Conservation (phyloP, 2,797 vertebrate genomes). For the Steatocranus sp. region DNA sequence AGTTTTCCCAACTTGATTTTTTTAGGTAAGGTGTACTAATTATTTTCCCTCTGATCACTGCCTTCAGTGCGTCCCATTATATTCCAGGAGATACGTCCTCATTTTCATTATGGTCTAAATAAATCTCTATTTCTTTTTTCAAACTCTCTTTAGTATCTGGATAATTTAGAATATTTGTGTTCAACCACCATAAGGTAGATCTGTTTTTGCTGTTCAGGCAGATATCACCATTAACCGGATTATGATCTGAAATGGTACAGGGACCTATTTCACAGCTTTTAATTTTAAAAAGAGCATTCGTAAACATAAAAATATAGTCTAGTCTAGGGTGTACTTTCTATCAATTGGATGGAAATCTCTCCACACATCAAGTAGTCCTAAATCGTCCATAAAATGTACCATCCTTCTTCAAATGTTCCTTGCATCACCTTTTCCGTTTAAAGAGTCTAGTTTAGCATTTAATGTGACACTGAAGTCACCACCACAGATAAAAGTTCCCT, state of each 20-base stretch:
- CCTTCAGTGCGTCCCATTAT: neutral
- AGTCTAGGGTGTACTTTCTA: too few species aligned
- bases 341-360: too few species aligned
- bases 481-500: neutral
- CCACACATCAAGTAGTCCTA: too few species aligned
- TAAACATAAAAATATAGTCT: neutral
- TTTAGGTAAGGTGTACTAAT: neutral
- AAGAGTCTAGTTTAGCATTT: too few species aligned
- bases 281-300: neutral
- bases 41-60: neutral
- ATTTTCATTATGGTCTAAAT: neutral
- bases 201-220: neutral
- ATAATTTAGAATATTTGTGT: neutral
- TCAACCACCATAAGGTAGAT: neutral
- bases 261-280: neutral
- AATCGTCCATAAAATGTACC: too few species aligned
- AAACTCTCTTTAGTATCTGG: neutral
- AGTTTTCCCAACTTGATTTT: neutral
- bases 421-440: too few species aligned
- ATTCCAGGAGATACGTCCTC: neutral
- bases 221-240: neutral
- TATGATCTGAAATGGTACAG: neutral
- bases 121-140: neutral
- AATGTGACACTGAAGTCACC: too few species aligned
- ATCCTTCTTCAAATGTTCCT: too few species aligned